Evolutionary conservation across 2,113 vertebrate species (phyloP), one percentile per base, ranked within the genome.

Genomic region (Anguilla rostrata): DNA sequence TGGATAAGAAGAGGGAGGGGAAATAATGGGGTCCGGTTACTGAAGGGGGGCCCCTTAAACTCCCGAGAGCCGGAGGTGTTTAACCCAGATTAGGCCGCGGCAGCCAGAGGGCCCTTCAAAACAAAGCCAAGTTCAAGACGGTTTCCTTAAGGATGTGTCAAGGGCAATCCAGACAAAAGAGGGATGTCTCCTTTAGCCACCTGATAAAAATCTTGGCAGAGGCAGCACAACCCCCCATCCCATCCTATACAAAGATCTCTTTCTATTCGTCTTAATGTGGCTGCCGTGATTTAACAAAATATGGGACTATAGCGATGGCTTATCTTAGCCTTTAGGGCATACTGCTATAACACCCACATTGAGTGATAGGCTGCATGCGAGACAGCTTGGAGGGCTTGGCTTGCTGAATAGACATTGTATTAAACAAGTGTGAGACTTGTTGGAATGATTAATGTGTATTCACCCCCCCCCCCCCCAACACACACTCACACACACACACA

Each of bases 141-240:
- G 92, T 92, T 95, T 95, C 94, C 91, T 96, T 94, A 93, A 96
- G 95, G 91, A 96, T 94, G 92, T 96, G 95, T 96, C 96, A 96
- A 96, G 97, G 96, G 96, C 95, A 95, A 95, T 94, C 92, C 95
- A 95, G 95, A 96, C 95, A 97, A 96, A 97, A 96, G 96, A 96
- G 91, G 92, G 95, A 96, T 95, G 95, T 96, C 95, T 97, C 94
- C 95, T 96, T 96, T 96, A 96, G 93, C 94, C 92, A 91, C 89
- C 89, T 92, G 96, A 97, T 97, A 96, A 96, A 94, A 94, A 97
- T 97, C 95, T 96, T 92, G 92, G 93, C 92, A 92, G 94, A 94
- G 95, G 94, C 93, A 92, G 93, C 88, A 85, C 90, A 92, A 95
- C 93, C 95, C 34, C 49, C 93, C 88, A 91, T 94, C 93, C 93